Percentiles rank a stretch among this genome's conserved stretches.
Evolutionary conservation across 37 sponge, comb jelly and placozoan species (phyloP).

Genomic region (Chondrilla cf. caribensis): DNA sequence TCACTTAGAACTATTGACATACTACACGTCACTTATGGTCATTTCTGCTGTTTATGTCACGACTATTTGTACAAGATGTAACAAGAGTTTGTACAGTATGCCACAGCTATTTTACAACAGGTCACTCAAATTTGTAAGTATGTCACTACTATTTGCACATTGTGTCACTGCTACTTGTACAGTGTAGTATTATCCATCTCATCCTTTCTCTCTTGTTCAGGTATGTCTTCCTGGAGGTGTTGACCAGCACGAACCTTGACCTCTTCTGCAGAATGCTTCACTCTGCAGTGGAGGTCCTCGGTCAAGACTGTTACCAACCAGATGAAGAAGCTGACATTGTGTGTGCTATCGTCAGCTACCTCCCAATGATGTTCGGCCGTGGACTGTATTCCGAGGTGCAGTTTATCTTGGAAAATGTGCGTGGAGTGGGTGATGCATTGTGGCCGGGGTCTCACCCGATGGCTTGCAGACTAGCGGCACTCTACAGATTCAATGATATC

Average conservation of each 20-base stretch:
- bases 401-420: neutral
- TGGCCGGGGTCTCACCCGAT: neutral
- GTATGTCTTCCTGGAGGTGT: neutral
- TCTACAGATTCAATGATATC: neutral
- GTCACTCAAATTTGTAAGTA: no score
- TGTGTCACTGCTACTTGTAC: no score
- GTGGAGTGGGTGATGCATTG: no score
- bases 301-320: neutral
- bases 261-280: neutral
- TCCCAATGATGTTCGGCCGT: neutral
- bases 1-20: no score
- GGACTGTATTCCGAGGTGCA: neutral
- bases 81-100: no score
- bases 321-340: neutral
- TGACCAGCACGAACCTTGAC: neutral
- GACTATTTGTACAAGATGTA: no score
- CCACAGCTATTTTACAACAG: no score
- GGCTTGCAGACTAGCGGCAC: neutral
- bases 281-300: neutral
- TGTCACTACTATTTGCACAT: no score
- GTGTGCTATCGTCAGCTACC: neutral
- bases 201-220: neutral
- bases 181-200: no score
- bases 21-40: no score
- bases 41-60: no score